Conservation (phyloP, 2,113 vertebrate genomes). For the Anthoscopus minutus region DNA sequence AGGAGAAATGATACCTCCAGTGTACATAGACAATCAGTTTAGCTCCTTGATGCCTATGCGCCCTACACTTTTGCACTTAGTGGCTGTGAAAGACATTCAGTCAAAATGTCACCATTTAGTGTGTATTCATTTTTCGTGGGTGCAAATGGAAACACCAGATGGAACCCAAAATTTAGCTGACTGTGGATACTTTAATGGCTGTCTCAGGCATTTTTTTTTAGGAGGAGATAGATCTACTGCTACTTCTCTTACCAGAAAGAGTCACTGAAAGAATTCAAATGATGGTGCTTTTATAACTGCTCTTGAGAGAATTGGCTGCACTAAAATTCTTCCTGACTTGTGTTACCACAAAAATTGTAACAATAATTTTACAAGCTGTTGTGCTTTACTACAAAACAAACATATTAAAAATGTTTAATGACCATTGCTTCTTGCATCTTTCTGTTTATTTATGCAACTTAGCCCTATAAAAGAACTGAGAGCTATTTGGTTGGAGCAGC, state of each 20-base stretch:
- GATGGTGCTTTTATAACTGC: not conserved
- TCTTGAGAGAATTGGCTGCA: not conserved
- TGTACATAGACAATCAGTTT: not conserved
- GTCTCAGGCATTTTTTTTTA: not conserved
- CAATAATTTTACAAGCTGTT: slow-evolving; percentile 25
- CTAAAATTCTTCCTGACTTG: slow-evolving; percentile 5
- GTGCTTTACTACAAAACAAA: slow-evolving; percentile 23
- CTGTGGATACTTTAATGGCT: not conserved
- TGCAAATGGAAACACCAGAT: not conserved
- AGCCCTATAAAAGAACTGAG: not conserved
- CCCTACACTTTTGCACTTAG: not conserved
- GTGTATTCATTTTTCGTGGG: not conserved
- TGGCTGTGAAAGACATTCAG: not conserved
- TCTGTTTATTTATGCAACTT: not conserved
- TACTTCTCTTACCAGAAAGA: not conserved
- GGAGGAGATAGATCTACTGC: not conserved
- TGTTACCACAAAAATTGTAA: not conserved
- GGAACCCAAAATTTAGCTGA: not conserved
- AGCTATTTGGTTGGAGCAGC: not conserved
- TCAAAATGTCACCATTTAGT: not conserved
- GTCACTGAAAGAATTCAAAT: not conserved
- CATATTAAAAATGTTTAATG: slow-evolving; percentile 4
- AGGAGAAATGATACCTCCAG: not conserved
- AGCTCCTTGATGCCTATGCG: not conserved
- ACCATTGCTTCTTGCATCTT: not conserved